Evolutionary conservation across 1,140 invertebrate species (phyloP).

Genomic region (Bombus huntii): DNA sequence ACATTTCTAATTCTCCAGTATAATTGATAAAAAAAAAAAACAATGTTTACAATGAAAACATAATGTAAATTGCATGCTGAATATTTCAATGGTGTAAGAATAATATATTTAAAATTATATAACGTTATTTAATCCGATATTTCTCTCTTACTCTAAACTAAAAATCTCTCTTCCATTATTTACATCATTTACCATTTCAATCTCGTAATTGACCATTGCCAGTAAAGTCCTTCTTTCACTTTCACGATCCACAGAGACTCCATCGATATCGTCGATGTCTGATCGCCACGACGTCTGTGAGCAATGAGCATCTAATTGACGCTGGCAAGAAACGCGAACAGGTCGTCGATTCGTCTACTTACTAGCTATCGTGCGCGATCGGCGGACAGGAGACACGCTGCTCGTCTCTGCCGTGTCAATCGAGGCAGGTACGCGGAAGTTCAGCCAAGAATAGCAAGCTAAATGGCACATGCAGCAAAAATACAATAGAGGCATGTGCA

Average conservation of each 20-base stretch:
- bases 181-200: background rate
- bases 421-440: conserved; percentile 79
- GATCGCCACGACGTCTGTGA: background rate
- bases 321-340: background rate
- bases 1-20: no score
- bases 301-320: background rate
- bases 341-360: background rate
- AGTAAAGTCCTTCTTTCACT: background rate
- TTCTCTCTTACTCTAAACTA: background rate
- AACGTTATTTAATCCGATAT: background rate
- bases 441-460: conserved; percentile 75
- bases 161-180: background rate
- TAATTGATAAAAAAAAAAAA: no score
- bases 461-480: conserved; percentile 63
- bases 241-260: background rate
- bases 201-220: background rate
- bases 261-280: no score
- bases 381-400: conserved; percentile 30
- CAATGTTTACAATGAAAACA: no score
- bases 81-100: no score
- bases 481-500: conserved; percentile 62
- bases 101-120: no score
- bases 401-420: conserved; percentile 64
- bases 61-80: no score
- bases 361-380: background rate